Evolutionary conservation across 2,797 vertebrate species (phyloP), one percentile per base, ranked within the genome.

Genomic region (Pelodytes ibericus): DNA sequence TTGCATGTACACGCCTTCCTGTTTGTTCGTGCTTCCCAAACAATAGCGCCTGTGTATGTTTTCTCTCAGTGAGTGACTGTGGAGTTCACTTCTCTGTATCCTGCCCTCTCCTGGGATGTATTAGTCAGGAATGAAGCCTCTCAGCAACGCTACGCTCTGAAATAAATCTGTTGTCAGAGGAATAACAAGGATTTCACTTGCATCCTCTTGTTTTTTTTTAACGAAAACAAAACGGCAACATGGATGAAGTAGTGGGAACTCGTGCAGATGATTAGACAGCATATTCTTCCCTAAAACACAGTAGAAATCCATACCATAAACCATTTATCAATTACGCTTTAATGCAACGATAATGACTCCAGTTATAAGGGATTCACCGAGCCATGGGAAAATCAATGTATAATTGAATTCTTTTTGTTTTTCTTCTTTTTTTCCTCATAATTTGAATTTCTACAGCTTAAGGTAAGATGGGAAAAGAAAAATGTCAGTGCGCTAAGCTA

Each of bases 161-260:
- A 63, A 77, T 71, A 77, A 77, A 72, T 65, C 62, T 60, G 39
- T 62, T 71, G 75, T 78, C 75, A 72, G 69, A 78, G 62, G 56
- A 77, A 66, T 66, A 78, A 71, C 68, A 18, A 78, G 69, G 39
- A 72, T 78, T 72, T 77, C 68, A 58, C 47, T 27, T 77, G 75
- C 60, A 71, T 49, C 30, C 59, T 63, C 25, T 4, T 33, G 7
- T n/a, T n/a, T 39, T 59, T 76, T 63, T 65, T 71, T 63, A 77
- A 64, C 60, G 53, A 58, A 71, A 39, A 30, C 68, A 70, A 59
- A 69, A 76, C 65, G 70, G 56, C 66, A 63, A 13, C 24, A 59
- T n/a, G 31, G 64, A 74, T 74, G 44, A 33, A 58, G 33, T 49
- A 22, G 53, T 67, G 39, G 13, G 44, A 27, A 63, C 31, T 60